Evolutionary conservation across 2,797 vertebrate species (phyloP).

Genomic region (Malurus splendens): DNA sequence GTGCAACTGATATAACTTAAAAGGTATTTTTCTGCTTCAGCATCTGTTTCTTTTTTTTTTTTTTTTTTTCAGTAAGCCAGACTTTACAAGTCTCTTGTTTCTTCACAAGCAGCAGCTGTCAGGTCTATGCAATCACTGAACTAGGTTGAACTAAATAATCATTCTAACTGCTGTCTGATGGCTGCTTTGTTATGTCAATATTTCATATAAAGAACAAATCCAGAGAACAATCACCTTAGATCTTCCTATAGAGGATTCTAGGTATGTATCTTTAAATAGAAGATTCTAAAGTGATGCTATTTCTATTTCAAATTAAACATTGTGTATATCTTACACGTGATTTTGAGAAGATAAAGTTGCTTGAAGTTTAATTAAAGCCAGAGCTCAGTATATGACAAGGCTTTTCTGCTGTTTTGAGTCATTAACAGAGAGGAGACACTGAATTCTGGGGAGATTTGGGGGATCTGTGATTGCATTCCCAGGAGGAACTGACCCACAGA

Average conservation of each 20-base stretch:
- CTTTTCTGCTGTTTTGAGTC: not conserved
- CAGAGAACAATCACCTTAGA: not conserved
- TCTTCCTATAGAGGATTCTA: not conserved
- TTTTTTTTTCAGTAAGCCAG: not conserved
- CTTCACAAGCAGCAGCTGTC: not conserved
- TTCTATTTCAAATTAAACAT: not conserved
- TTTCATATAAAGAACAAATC: not conserved
- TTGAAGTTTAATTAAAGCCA: not conserved
- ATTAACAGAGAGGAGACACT: not conserved
- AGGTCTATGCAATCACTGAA: not conserved
- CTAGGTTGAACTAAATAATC: not conserved
- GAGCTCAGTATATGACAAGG: not conserved
- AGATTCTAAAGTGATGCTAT: not conserved
- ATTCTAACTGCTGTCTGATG: not conserved
- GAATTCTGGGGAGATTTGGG: not conserved
- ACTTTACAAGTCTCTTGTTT: not conserved
- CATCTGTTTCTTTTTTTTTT: not conserved
- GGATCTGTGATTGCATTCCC: not conserved
- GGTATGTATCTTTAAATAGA: not conserved
- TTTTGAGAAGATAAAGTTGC: not conserved
- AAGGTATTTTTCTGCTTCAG: not conserved
- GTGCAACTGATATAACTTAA: not conserved
- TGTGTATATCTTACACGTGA: not conserved
- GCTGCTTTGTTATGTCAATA: not conserved
- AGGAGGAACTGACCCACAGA: accelerated